Evolutionary conservation across 2,113 vertebrate species (phyloP).

Genomic region (Barnardius zonarius): DNA sequence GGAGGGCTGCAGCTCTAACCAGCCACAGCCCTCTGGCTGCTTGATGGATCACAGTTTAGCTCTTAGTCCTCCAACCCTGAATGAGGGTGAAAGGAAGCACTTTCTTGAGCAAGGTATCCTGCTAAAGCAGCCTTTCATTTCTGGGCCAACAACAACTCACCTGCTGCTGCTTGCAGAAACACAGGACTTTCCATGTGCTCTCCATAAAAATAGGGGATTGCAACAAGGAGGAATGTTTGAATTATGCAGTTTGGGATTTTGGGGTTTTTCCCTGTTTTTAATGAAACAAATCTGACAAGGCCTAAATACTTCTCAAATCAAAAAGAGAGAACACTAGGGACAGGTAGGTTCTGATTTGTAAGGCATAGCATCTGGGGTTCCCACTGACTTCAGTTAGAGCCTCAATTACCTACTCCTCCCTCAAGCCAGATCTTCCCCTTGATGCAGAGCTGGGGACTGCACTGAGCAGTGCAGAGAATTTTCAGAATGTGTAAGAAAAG

Average conservation of each 20-base stretch:
- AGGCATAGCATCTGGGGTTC: neutral
- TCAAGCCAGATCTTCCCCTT: neutral
- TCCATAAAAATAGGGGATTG: neutral
- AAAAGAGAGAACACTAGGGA: neutral
- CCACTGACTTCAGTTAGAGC: neutral
- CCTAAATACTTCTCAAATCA: neutral
- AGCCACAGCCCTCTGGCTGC: neutral
- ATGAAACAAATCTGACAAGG: neutral
- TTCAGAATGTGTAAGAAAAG: neutral
- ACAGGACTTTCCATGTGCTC: neutral
- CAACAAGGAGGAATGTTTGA: neutral
- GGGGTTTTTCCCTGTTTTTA: neutral
- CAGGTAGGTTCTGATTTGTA: neutral
- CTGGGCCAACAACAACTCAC: neutral
- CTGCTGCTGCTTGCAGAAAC: neutral
- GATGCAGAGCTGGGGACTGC: neutral
- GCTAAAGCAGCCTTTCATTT: neutral
- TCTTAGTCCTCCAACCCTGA: neutral
- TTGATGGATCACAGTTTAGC: neutral
- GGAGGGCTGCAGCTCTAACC: neutral
- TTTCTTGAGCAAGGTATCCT: neutral
- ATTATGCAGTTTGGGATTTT: neutral
- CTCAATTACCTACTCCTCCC: neutral
- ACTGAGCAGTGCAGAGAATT: neutral
- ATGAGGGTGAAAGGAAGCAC: neutral